These are phyloP conservation scores for Lepus oiostolus DNA, from an alignment of 2,797 vertebrate genomes.

Conservation along the genomic window DNA sequence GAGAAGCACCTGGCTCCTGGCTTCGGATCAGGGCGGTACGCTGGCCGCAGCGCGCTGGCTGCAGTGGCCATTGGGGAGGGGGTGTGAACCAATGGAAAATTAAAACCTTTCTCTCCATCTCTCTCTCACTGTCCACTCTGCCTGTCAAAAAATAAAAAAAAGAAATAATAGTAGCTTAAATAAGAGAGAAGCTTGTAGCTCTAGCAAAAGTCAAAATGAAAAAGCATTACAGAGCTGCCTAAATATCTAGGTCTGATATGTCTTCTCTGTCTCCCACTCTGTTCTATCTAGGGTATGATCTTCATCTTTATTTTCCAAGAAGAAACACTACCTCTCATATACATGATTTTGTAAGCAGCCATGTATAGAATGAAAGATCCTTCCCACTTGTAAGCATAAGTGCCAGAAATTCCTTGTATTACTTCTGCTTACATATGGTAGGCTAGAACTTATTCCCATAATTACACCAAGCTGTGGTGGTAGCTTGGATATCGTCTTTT, in stretches of 20 bases:
- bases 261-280: not conserved
- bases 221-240: not conserved
- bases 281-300: not conserved
- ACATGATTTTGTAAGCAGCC: not conserved
- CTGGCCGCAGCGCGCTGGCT: no score
- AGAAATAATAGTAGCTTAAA: not conserved
- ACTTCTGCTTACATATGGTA: not conserved
- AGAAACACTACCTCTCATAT: not conserved
- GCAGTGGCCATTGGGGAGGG: no score
- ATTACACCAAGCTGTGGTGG: not conserved
- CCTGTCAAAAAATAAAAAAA: no score
- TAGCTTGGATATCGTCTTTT: not conserved
- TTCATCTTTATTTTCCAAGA: constrained; percentile 43
- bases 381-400: constrained; percentile 37
- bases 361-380: not conserved
- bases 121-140: no score
- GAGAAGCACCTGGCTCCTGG: no score
- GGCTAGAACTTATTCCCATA: not conserved
- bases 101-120: no score
- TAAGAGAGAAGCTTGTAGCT: not conserved
- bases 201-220: not conserved
- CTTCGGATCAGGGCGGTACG: no score
- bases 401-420: not conserved
- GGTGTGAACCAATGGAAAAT: no score
- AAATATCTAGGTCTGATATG: not conserved